Percentiles rank a stretch among this genome's conserved stretches.
These are phyloP conservation scores for Brenthis daphne DNA, from an alignment of 2,888 invertebrate species.

Conservation along the genomic window DNA sequence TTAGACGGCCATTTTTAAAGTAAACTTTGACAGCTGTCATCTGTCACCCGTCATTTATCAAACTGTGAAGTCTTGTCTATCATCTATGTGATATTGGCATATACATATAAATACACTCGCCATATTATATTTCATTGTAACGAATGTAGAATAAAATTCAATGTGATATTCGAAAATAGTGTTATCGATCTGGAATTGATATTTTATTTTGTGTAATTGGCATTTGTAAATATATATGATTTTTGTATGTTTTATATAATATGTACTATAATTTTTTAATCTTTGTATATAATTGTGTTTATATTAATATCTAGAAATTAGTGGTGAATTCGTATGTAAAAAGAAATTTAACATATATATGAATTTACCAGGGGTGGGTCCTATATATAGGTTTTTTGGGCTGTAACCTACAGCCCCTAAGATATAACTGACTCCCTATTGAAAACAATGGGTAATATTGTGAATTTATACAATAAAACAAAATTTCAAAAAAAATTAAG, in stretches of 20 bases:
- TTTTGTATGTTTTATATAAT: background rate
- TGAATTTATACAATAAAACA: no score
- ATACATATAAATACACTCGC: background rate
- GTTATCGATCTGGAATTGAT: background rate
- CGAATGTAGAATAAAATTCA: slow-evolving; percentile 3
- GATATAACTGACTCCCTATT: no score
- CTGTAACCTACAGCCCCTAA: no score
- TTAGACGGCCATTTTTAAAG: no score
- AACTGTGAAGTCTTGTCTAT: background rate
- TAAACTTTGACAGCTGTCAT: background rate
- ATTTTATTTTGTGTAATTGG: slow-evolving; percentile 1
- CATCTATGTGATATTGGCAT: background rate
- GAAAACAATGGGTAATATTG: no score
- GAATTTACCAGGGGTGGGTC: no score
- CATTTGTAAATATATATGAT: background rate
- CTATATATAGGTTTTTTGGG: no score
- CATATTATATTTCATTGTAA: background rate
- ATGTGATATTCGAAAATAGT: slow-evolving; percentile 11
- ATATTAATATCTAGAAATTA: background rate
- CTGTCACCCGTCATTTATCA: background rate
- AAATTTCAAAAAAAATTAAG: no score
- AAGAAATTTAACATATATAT: no score
- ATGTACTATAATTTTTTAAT: background rate
- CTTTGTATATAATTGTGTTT: background rate
- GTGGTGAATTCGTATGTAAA: background rate